These are phyloP conservation scores for Bos javanicus DNA, from an alignment of 2,113 vertebrate species.

Conservation along the genomic window DNA sequence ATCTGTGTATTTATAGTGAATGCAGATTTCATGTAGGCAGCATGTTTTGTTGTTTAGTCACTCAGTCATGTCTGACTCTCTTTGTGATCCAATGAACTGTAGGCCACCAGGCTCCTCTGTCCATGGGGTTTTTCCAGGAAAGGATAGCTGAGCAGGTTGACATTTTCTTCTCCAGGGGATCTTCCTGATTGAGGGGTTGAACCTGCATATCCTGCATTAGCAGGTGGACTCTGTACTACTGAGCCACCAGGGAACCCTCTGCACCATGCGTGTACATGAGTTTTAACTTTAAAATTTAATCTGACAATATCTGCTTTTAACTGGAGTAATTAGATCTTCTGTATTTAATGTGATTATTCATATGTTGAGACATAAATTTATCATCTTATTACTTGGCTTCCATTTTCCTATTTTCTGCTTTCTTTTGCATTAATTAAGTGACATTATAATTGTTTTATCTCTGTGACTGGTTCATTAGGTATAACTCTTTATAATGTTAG, in stretches of 20 bases:
- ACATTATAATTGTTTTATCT: background rate
- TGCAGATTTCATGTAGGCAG: background rate
- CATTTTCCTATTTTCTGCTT: background rate
- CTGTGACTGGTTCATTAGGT: background rate
- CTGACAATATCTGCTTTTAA: background rate
- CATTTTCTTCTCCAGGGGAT: background rate
- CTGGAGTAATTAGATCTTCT: background rate
- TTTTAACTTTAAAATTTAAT: background rate
- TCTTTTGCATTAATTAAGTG: background rate
- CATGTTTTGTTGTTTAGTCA: background rate
- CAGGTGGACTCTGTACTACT: background rate
- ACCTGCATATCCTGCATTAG: background rate
- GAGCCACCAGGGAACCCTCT: background rate
- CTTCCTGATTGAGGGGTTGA: background rate
- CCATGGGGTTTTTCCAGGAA: background rate
- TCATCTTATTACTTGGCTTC: background rate
- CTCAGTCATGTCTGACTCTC: background rate
- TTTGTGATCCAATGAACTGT: background rate
- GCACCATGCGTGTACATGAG: no score
- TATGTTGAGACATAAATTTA: background rate
- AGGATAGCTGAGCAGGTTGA: background rate
- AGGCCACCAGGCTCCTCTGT: background rate
- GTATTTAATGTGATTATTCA: background rate
- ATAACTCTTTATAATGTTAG: background rate
- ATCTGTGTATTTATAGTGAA: background rate